A percentile compares a stretch with the other conserved stretches of the same genome.
These are phyloP conservation scores for Lutraria lutraria DNA, from an alignment of 2,888 invertebrate genomes.

Conservation along the genomic window DNA sequence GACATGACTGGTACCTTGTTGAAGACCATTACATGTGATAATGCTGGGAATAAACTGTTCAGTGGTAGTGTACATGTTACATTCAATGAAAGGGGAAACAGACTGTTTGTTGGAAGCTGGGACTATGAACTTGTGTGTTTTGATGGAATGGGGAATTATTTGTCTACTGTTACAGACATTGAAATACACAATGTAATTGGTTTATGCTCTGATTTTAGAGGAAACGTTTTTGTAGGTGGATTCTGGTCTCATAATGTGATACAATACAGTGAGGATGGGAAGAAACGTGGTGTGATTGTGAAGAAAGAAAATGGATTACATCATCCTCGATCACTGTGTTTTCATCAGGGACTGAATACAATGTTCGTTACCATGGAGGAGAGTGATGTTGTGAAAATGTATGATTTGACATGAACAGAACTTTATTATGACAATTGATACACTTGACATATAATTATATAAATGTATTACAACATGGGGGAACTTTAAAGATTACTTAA, in stretches of 20 bases:
- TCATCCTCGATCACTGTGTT: neutral
- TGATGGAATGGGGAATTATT: neutral
- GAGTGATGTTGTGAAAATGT: neutral
- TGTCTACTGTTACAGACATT: neutral
- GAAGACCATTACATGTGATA: neutral
- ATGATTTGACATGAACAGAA: neutral
- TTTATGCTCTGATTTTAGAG: neutral
- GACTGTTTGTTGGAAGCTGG: neutral
- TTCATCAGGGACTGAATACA: neutral
- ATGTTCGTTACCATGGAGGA: neutral
- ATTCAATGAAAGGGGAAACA: neutral
- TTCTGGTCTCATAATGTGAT: neutral
- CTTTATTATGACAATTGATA: neutral
- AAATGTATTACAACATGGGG: no score
- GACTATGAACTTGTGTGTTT: neutral
- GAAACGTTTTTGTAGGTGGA: neutral
- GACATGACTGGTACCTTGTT: neutral
- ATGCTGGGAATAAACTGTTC: slow-evolving; percentile 2
- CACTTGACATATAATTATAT: no score
- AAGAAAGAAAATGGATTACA: neutral
- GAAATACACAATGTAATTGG: neutral
- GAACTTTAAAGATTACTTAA: no score
- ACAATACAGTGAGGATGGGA: neutral
- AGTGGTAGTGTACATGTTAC: neutral
- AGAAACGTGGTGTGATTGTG: neutral